These are phyloP conservation scores for Rhinogobio ventralis DNA, from an alignment of 2,797 vertebrate species.

Conservation along the genomic window DNA sequence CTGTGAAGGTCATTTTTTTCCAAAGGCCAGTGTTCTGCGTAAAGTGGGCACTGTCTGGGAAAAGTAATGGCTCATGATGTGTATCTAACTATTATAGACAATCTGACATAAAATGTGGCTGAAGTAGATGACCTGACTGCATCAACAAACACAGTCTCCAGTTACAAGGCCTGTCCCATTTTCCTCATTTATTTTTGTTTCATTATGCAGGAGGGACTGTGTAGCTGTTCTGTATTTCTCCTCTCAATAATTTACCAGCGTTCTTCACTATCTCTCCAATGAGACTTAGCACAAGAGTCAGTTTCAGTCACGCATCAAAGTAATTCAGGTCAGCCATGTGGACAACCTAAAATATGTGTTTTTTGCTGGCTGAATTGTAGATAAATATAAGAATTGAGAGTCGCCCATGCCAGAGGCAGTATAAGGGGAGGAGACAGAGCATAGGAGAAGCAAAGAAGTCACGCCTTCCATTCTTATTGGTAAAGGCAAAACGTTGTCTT, in stretches of 20 bases:
- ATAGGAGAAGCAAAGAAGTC: not conserved
- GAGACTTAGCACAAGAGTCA: slow-evolving; percentile 69
- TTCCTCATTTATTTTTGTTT: slow-evolving; percentile 67
- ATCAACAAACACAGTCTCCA: slow-evolving; percentile 12
- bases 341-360: slow-evolving; percentile 58
- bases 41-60: slow-evolving; percentile 15
- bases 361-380: not conserved
- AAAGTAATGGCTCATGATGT: slow-evolving; percentile 25
- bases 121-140: slow-evolving; percentile 17
- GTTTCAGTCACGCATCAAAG: slow-evolving; percentile 68
- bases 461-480: not conserved
- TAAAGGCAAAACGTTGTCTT: not conserved
- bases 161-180: slow-evolving; percentile 60
- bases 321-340: slow-evolving; percentile 72
- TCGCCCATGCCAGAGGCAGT: not conserved
- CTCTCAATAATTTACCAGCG: slow-evolving; percentile 67
- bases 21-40: slow-evolving; percentile 20
- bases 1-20: slow-evolving; percentile 27
- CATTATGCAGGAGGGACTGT: slow-evolving; percentile 67
- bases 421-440: not conserved
- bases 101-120: slow-evolving; percentile 11
- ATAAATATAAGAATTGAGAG: slow-evolving; percentile 9
- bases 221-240: slow-evolving; percentile 35
- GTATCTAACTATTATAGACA: slow-evolving; percentile 3
- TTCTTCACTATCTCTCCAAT: slow-evolving; percentile 65